These are phyloP conservation scores for Phocoena phocoena DNA, from an alignment of 2,113 vertebrate genomes.

Conservation along the genomic window DNA sequence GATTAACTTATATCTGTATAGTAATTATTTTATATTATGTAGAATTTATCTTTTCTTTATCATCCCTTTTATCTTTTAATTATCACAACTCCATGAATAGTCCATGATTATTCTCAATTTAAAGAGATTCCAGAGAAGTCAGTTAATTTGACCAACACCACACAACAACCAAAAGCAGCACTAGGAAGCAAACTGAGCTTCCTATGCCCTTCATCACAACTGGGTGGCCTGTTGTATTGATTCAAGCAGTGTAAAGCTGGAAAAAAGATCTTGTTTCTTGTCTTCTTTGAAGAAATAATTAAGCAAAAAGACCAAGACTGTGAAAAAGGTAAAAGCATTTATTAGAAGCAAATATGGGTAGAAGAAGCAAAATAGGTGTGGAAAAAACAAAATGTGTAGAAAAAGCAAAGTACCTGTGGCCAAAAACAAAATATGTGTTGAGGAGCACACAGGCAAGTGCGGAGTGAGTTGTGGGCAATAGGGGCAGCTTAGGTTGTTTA, in stretches of 20 bases:
- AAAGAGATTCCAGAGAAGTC: background rate
- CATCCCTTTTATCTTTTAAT: background rate
- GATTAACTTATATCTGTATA: background rate
- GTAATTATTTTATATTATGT: background rate
- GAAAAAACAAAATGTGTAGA: background rate
- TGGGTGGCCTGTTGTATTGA: background rate
- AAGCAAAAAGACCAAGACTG: background rate
- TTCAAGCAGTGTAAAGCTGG: background rate
- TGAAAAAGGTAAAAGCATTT: background rate
- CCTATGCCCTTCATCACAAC: background rate
- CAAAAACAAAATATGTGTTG: background rate
- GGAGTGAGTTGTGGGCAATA: background rate
- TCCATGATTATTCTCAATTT: background rate
- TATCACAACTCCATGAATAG: background rate
- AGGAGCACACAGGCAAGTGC: background rate
- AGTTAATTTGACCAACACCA: background rate
- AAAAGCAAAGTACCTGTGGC: background rate
- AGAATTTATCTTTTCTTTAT: background rate
- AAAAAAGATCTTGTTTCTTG: background rate
- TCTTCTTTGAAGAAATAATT: background rate
- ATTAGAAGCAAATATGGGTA: background rate
- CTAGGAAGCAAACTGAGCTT: background rate
- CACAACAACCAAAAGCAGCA: background rate
- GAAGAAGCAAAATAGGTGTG: background rate
- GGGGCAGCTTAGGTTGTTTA: background rate